Conservation (phyloP, 2,113 vertebrate genomes). For the human region DNA sequence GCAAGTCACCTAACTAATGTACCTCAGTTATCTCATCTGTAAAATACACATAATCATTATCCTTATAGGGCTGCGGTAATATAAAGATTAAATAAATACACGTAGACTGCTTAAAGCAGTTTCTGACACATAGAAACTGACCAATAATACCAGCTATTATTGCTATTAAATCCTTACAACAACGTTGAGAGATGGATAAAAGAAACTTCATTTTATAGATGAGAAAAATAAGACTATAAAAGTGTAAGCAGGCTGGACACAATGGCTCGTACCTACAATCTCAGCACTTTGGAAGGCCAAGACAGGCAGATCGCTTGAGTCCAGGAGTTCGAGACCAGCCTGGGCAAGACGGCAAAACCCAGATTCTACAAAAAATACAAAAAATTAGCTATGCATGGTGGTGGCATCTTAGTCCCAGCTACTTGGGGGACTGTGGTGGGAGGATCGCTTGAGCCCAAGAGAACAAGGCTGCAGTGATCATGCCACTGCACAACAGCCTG, state of each 20-base stretch:
- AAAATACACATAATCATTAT: not conserved
- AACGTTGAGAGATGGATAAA: not conserved
- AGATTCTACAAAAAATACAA: too few relatives aligned
- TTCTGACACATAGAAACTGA: not conserved
- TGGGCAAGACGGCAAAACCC: too few relatives aligned
- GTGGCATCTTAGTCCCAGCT: too few relatives aligned
- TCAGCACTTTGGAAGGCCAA: too few relatives aligned
- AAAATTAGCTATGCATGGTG: too few relatives aligned
- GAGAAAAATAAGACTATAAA: constrained; percentile 8
- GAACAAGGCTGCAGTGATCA: too few relatives aligned
- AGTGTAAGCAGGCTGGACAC: not conserved
- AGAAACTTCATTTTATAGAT: not conserved
- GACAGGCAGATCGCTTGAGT: too few relatives aligned
- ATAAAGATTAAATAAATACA: not conserved
- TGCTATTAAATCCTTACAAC: not conserved
- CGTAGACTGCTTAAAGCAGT: not conserved
- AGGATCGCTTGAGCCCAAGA: too few relatives aligned
- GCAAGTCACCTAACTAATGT: not conserved
- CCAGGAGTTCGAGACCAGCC: too few relatives aligned
- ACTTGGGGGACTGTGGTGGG: too few relatives aligned
- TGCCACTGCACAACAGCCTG: too few relatives aligned
- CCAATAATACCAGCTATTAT: not conserved
- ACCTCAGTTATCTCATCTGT: constrained; percentile 11
- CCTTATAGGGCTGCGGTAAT: not conserved
- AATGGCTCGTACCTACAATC: too few relatives aligned